Conservation (phyloP, 2,888 invertebrate genomes). For the Callyntrura sp. region DNA sequence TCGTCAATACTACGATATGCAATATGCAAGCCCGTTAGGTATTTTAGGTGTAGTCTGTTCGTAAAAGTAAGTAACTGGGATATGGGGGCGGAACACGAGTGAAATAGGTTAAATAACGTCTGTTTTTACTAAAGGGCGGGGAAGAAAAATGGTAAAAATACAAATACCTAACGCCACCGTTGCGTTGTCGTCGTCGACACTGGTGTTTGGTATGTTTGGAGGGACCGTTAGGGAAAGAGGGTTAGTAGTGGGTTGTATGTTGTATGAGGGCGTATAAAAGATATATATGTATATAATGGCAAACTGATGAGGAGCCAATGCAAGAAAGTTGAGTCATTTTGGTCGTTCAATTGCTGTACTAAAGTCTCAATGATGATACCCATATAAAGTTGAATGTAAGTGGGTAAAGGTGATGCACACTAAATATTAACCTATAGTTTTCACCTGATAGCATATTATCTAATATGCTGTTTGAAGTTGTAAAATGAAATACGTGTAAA, state of each 20-base stretch:
- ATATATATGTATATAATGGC: slow-evolving; percentile 48
- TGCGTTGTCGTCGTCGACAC: neutral
- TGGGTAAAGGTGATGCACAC: neutral
- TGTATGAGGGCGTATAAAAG: neutral
- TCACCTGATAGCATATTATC: neutral
- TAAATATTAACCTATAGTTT: neutral
- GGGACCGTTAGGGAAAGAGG: neutral
- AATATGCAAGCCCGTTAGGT: neutral
- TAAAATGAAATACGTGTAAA: neutral
- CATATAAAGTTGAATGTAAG: neutral
- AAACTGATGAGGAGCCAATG: slow-evolving; percentile 72
- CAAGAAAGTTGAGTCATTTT: slow-evolving; percentile 68
- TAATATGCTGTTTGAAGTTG: neutral
- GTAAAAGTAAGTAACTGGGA: neutral
- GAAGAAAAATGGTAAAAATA: neutral
- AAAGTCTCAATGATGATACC: slow-evolving; percentile 34
- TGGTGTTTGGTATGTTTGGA: neutral
- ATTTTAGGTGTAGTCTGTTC: neutral
- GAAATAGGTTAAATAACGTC: neutral
- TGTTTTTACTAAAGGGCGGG: neutral
- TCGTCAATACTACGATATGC: neutral
- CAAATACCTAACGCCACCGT: neutral
- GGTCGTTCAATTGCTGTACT: slow-evolving; percentile 57
- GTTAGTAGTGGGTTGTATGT: neutral
- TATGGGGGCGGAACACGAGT: neutral